phyloP scores from a whole-genome alignment of 2,888 invertebrate genomes.

The Nephrotoma flavescens region DNA sequence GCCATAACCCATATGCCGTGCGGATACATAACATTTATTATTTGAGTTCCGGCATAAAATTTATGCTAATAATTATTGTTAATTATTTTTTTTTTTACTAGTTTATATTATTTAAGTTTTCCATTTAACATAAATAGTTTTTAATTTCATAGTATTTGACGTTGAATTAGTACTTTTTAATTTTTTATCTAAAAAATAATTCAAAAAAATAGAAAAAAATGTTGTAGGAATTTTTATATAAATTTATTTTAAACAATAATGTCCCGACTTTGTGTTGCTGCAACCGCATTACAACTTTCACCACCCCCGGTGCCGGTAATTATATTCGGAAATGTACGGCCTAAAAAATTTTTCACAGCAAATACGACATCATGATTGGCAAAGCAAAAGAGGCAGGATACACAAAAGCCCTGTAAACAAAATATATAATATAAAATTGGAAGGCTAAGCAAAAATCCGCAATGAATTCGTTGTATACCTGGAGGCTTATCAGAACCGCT shows the following conservation, averaged over 20 bases:
- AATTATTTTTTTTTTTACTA: neutral
- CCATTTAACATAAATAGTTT: neutral
- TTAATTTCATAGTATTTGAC: neutral
- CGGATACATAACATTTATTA: no score
- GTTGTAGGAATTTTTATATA: neutral
- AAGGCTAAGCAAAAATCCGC: neutral
- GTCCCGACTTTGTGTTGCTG: constrained; percentile 27
- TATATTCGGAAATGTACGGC: constrained; percentile 28
- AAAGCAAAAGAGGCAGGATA: constrained; percentile 57
- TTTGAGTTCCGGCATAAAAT: neutral
- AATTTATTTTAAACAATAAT: constrained; percentile 24
- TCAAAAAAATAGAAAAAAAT: constrained; percentile 11
- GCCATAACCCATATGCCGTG: no score
- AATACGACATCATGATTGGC: constrained; percentile 57
- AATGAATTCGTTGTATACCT: neutral
- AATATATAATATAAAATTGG: constrained; percentile 14
- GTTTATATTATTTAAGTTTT: neutral
- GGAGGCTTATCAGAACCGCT: constrained; percentile 25
- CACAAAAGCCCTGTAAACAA: constrained; percentile 44
- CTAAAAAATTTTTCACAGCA: constrained; percentile 34
- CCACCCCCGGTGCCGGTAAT: constrained; percentile 10
- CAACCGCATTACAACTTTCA: constrained; percentile 5
- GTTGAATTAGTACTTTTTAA: neutral
- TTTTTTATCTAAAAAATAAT: constrained; percentile 11
- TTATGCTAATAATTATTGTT: neutral